Conservation (phyloP, 2,797 vertebrate genomes). For the Halcyon leucocephala region DNA sequence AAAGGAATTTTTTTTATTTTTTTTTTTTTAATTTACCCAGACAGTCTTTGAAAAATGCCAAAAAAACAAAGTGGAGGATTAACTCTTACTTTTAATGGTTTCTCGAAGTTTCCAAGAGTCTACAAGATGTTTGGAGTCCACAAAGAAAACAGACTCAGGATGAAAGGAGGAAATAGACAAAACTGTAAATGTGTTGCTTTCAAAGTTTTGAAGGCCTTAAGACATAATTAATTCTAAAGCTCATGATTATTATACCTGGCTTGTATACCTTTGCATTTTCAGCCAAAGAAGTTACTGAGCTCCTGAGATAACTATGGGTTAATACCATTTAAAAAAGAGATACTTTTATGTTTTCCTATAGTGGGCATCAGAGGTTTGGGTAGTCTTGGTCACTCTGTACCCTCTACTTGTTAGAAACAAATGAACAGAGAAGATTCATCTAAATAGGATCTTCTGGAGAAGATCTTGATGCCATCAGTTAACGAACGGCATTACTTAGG, state of each 20-base stretch:
- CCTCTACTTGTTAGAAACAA: neutral
- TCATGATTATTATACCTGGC: accelerated
- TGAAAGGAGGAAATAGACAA: neutral
- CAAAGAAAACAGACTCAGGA: neutral
- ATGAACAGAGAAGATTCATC: neutral
- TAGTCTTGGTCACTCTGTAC: neutral
- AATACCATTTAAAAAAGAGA: neutral
- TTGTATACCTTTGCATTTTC: neutral
- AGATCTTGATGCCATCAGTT: neutral
- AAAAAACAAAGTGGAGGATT: neutral
- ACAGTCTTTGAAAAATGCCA: neutral
- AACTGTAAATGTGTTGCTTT: neutral
- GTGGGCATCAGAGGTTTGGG: neutral
- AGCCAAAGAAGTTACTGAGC: neutral
- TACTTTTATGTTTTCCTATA: neutral
- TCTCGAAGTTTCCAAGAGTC: neutral
- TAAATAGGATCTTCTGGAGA: neutral
- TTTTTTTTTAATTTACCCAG: neutral
- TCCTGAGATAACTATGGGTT: neutral
- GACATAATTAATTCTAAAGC: neutral
- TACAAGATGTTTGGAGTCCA: neutral
- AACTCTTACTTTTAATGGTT: neutral
- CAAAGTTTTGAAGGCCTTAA: neutral
- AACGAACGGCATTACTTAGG: neutral
- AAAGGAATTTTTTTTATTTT: neutral